These are phyloP conservation scores for Vimba vimba DNA, from an alignment of 2,113 vertebrate species.

Conservation along the genomic window DNA sequence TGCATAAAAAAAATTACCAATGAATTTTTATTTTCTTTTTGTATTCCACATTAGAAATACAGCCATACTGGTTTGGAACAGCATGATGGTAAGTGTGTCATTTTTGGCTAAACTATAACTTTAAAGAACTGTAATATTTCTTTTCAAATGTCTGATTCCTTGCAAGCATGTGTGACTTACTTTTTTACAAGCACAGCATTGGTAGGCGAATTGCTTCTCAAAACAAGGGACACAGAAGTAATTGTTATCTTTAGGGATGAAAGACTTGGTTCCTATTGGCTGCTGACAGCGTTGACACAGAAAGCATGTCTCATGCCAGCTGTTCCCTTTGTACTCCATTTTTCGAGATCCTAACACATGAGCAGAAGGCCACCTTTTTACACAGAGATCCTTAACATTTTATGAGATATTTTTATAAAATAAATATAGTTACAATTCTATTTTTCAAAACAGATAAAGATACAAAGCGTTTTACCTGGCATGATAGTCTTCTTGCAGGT, in stretches of 20 bases:
- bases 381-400: neutral
- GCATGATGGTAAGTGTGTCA: neutral
- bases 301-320: slow-evolving; percentile 99
- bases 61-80: neutral
- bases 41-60: neutral
- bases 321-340: slow-evolving; percentile 98
- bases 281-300: slow-evolving; percentile 92
- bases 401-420: neutral
- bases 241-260: slow-evolving; percentile 93
- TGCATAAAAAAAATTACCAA: no score
- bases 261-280: slow-evolving; percentile 97
- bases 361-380: slow-evolving; percentile 12
- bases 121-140: neutral
- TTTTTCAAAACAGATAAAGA: neutral
- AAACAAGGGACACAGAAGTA: slow-evolving; percentile 95
- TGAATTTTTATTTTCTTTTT: neutral
- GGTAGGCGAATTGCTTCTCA: slow-evolving; percentile 94
- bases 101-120: neutral
- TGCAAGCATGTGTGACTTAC: slow-evolving; percentile 70
- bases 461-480: slow-evolving; percentile 83
- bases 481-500: slow-evolving; percentile 95
- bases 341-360: slow-evolving; percentile 88
- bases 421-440: neutral
- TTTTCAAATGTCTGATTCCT: neutral
- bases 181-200: slow-evolving; percentile 93